phyloP scores from a whole-genome alignment of 2,113 vertebrate genomes.

The Tragelaphus scriptus region DNA sequence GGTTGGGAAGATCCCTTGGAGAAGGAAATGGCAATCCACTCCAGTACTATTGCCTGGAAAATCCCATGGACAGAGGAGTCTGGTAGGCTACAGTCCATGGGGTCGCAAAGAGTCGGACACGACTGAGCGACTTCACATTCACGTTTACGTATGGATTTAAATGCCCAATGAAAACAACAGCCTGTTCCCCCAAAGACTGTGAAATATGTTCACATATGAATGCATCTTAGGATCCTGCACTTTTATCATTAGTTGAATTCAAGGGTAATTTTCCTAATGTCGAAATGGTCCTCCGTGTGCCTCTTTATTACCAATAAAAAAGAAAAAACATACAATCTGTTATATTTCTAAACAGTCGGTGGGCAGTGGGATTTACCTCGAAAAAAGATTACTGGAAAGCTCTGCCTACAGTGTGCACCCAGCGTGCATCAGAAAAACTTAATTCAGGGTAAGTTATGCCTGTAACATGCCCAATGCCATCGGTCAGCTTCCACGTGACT shows the following conservation, averaged over 20 bases:
- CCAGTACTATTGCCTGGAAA: no score
- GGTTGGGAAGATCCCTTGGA: no score
- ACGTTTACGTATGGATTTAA: background rate
- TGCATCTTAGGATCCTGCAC: background rate
- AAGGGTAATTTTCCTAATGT: constrained; percentile 26
- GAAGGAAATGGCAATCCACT: no score
- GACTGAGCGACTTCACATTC: no score
- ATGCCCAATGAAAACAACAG: background rate
- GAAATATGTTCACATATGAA: background rate
- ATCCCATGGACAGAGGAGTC: no score
- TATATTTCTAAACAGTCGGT: background rate
- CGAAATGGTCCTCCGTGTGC: background rate
- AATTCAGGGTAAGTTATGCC: background rate
- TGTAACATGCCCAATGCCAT: background rate
- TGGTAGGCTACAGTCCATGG: no score
- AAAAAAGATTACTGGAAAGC: background rate
- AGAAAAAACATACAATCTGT: background rate
- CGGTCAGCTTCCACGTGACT: background rate
- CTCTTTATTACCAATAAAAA: constrained; percentile 20
- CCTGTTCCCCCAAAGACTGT: background rate
- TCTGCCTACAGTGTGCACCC: background rate
- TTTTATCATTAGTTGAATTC: constrained; percentile 22
- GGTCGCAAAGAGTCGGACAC: no score
- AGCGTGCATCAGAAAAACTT: background rate
- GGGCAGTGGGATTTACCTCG: background rate